Percentiles rank a stretch among this genome's conserved stretches.
These are phyloP conservation scores for Prosopocoilus inquinatus DNA, from an alignment of 2,888 invertebrate genomes.

Conservation along the genomic window DNA sequence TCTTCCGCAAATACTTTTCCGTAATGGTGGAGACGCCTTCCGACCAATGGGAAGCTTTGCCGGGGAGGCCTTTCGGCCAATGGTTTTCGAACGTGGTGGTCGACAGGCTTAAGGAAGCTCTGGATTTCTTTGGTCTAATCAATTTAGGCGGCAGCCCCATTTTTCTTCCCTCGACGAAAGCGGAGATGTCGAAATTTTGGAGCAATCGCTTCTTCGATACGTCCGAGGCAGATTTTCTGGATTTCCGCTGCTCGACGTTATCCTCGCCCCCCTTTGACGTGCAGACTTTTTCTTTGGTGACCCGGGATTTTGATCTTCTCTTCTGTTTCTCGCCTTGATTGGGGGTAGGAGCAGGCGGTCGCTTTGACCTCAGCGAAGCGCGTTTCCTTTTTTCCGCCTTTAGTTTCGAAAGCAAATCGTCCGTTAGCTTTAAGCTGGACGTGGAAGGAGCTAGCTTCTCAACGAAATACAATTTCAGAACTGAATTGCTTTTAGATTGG, in stretches of 20 bases:
- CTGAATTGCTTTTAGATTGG: slow-evolving; percentile 2
- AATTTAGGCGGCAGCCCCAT: too few relatives aligned
- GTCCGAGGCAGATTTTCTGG: slow-evolving; percentile 6
- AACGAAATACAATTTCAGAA: slow-evolving; percentile 11
- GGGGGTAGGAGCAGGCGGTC: too few relatives aligned
- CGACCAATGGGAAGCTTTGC: too few relatives aligned
- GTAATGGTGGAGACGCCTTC: too few relatives aligned
- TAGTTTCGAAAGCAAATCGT: slow-evolving; percentile 3
- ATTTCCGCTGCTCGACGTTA: background rate
- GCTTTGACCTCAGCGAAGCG: slow-evolving; percentile 1
- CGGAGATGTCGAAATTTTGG: slow-evolving; percentile 6
- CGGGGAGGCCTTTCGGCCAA: too few relatives aligned
- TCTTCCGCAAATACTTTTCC: background rate
- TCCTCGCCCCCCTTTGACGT: background rate
- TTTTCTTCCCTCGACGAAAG: slow-evolving; percentile 6
- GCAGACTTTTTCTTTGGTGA: background rate
- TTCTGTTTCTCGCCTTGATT: background rate
- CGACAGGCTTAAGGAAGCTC: too few relatives aligned
- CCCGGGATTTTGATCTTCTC: slow-evolving; percentile 8
- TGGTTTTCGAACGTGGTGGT: too few relatives aligned
- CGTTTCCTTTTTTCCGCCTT: background rate
- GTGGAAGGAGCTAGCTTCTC: slow-evolving; percentile 7
- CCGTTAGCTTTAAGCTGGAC: slow-evolving; percentile 10
- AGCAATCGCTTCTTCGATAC: slow-evolving; percentile 3
- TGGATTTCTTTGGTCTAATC: too few relatives aligned